Percentiles rank a stretch among this genome's conserved stretches.
Evolutionary conservation across 2,888 invertebrate genomes (phyloP).

Genomic region (Drosophila longiperda): DNA sequence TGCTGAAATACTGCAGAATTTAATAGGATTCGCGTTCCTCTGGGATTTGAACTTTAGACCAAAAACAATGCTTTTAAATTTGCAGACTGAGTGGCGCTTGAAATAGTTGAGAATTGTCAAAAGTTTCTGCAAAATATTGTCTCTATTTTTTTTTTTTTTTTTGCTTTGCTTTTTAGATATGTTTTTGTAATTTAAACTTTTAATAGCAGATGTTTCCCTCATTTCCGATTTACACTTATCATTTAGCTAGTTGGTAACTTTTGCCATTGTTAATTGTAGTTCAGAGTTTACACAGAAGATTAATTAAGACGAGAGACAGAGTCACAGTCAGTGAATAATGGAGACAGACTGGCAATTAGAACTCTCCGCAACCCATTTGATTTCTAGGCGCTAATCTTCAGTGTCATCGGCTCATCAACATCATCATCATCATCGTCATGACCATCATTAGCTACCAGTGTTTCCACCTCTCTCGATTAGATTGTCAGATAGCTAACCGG

Average conservation of each 20-base stretch:
- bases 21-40: slow-evolving; percentile 13
- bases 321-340: slow-evolving; percentile 19
- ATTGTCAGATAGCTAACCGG: slow-evolving; percentile 56
- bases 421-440: slow-evolving; percentile 22
- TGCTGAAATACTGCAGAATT: slow-evolving; percentile 10
- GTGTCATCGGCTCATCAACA: slow-evolving; percentile 47
- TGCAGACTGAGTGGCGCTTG: background rate
- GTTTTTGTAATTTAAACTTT: slow-evolving; percentile 1
- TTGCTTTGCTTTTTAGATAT: background rate
- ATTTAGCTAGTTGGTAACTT: slow-evolving; percentile 25
- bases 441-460: slow-evolving; percentile 22
- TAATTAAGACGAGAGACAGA: slow-evolving; percentile 53
- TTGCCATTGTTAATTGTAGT: slow-evolving; percentile 30
- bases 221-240: slow-evolving; percentile 30
- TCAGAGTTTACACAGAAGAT: slow-evolving; percentile 31
- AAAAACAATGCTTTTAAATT: slow-evolving; percentile 7
- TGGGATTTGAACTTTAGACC: slow-evolving; percentile 21
- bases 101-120: background rate
- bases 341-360: slow-evolving; percentile 29
- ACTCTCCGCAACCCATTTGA: slow-evolving; percentile 17
- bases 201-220: background rate
- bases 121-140: background rate
- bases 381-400: slow-evolving; percentile 49
- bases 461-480: slow-evolving; percentile 34
- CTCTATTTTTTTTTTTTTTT: background rate